Evolutionary conservation across 1,140 invertebrate genomes (phyloP), one percentile per base, ranked within the genome.

Genomic region (Thaumatotibia leucotreta): DNA sequence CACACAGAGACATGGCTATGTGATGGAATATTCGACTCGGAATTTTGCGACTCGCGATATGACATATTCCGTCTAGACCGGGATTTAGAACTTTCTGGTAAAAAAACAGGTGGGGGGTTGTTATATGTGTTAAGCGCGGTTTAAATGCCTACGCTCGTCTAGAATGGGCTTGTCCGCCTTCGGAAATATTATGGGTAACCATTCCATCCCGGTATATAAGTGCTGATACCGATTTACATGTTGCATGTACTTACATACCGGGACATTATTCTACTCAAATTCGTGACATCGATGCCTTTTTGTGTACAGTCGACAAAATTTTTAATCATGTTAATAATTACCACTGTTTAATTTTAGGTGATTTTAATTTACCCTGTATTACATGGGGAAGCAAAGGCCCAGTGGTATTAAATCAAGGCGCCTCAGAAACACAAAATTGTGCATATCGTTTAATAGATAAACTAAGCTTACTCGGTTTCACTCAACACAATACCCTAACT

Each of bases 301-400:
- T 45, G 5, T 45, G n/a, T 20, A 17, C 39, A 4, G n/a, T 14
- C n/a, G 39, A 45, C 0, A 45, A 17, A n/a, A n/a, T 52, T 14
- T 31, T 32, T 20, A 33, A 50, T 2, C 6, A 10, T 11, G 2
- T 17, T 22, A 35, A 22, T 20, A 63, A 64, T 29, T 29, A 69
- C 23, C 20, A 54, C n/a, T 66, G 20, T 61, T 24, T 69, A 24
- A 9, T 65, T 24, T 6, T 45, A 14, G 68, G 68, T 4, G 68
- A 69, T 49, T 69, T 69, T 58, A 69, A 69, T 49, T 32, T 69
- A 24, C 31, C 45, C 1, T 62, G 49, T 29, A 66, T 69, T 17
- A 27, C 14, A 31, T 69, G 68, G 68, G 17, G 29, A 22, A 6
- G 1, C 14, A 17, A 35, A 11, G 23, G 27, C 22, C 63, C 49